Conservation (phyloP, 1,140 invertebrate genomes). For the Steinernema feltiae region DNA sequence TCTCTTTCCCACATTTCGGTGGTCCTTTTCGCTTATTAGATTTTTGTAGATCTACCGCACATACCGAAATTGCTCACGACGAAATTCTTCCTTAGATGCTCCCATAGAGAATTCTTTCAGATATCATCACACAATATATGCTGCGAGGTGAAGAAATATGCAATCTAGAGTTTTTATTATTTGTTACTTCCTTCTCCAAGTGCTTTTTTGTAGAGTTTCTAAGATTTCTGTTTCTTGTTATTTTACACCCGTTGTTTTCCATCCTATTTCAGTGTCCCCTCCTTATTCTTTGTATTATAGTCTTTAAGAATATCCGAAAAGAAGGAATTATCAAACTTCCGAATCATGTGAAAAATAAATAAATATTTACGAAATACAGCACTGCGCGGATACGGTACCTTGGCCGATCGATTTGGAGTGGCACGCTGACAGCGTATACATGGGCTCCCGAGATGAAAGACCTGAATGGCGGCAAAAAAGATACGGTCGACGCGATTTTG, state of each 20-base stretch:
- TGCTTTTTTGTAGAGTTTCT: too few relatives aligned
- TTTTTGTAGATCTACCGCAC: background rate
- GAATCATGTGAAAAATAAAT: too few relatives aligned
- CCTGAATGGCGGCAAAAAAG: too few relatives aligned
- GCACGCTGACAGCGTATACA: too few relatives aligned
- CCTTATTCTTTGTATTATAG: too few relatives aligned
- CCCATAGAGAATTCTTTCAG: background rate
- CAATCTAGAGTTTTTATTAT: conserved; percentile 6
- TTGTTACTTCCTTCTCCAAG: background rate
- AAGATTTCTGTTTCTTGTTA: background rate
- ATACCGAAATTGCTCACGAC: conserved; percentile 10
- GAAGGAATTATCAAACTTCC: too few relatives aligned
- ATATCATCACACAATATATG: background rate
- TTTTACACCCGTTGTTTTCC: background rate
- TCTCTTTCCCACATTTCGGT: background rate
- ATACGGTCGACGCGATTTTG: too few relatives aligned
- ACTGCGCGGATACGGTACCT: too few relatives aligned
- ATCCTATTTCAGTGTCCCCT: background rate
- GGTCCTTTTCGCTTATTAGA: conserved; percentile 9
- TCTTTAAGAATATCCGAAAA: too few relatives aligned
- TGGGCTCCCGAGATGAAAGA: too few relatives aligned
- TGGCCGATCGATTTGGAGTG: too few relatives aligned
- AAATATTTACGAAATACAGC: too few relatives aligned
- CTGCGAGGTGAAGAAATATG: background rate
- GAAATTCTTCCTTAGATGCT: background rate